phyloP scores from a whole-genome alignment of 2,888 invertebrate species.

The Ophion ellenae region DNA sequence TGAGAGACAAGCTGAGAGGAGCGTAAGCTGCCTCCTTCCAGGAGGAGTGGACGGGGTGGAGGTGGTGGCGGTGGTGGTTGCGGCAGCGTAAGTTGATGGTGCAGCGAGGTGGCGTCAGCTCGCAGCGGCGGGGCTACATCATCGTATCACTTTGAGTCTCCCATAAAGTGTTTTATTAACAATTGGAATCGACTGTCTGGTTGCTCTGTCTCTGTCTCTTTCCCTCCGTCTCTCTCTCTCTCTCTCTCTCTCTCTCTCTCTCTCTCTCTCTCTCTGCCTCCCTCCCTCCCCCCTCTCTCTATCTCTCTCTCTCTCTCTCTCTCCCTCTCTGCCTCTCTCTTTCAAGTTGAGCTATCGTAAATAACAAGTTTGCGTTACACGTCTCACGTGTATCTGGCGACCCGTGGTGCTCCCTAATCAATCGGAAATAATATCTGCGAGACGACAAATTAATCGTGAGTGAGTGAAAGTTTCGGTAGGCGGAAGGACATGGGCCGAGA shows the following conservation, averaged over 20 bases:
- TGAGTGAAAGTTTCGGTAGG: neutral
- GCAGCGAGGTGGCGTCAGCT: slow-evolving; percentile 1
- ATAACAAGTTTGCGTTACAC: neutral
- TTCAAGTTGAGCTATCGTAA: too few relatives aligned
- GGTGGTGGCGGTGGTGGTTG: neutral
- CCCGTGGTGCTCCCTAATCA: neutral
- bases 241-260: neutral
- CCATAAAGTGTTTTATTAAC: slow-evolving; percentile 78
- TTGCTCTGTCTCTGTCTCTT: neutral
- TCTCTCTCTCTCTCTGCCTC: neutral
- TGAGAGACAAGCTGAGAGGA: slow-evolving; percentile 11
- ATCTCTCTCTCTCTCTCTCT: neutral
- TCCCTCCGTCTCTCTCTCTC: neutral
- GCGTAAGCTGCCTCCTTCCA: slow-evolving; percentile 38
- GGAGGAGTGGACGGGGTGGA: neutral
- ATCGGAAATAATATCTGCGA: neutral
- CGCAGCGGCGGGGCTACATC: slow-evolving; percentile 66
- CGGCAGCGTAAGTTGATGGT: neutral
- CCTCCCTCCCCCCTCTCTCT: neutral
- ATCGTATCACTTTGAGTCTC: slow-evolving; percentile 78
- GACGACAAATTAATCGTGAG: neutral
- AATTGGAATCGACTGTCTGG: slow-evolving; percentile 74
- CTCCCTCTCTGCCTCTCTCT: neutral
- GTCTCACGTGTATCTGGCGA: neutral
- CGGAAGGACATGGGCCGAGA: too few relatives aligned